Base-by-base conservation (phyloP, 2,797 vertebrate species). In the Hippocampus kuda region DNA sequence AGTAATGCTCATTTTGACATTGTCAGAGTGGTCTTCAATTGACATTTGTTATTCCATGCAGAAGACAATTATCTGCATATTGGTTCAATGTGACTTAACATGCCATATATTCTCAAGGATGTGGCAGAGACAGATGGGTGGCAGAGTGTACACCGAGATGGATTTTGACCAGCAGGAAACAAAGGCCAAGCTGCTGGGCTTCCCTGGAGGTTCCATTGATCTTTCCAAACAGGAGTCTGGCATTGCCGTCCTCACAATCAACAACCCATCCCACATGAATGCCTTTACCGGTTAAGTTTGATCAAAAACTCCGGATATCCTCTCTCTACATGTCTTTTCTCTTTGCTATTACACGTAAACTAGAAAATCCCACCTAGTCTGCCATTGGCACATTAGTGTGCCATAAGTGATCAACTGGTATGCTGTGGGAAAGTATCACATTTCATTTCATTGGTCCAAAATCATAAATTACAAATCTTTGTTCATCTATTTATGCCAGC, bases 221-320 rank as follows among this genome's bases (percentile, higher is more conserved):
- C 91, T 99, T 68, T 85, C 86, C 79, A 94, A 92, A 82, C 87
- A 89, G 65, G 89, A 93, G 57, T 88, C 79, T 65, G 95, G 95
- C 73, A 87, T 96, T 46, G 95, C 91, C 4, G 88, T 97, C 70
- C 89, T 99, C 74, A 96, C 93, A 5, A 60, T 99, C 79, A 96
- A 94, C 87, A 94, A 99, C 77, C 93, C 95, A 0, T 85, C 85
- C 65, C 90, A 92, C 79, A 94, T 91, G 94, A 99, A 99, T 66
- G 97, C 97, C 20, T 92, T 99, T 82, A 94, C 97, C 73, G 97
- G 97, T 99, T 38, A 90, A 24, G 48, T 3, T 27, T 26, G 18
- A 2, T 46, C 44, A 48, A 48, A 4, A 48, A 48, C 24, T 26
- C 7, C 44, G 18, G 20, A 59, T 51, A 22, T 34, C 24, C 54